These are phyloP conservation scores for Gymnocypris eckloni DNA, from an alignment of 2,797 vertebrate genomes.

Conservation along the genomic window DNA sequence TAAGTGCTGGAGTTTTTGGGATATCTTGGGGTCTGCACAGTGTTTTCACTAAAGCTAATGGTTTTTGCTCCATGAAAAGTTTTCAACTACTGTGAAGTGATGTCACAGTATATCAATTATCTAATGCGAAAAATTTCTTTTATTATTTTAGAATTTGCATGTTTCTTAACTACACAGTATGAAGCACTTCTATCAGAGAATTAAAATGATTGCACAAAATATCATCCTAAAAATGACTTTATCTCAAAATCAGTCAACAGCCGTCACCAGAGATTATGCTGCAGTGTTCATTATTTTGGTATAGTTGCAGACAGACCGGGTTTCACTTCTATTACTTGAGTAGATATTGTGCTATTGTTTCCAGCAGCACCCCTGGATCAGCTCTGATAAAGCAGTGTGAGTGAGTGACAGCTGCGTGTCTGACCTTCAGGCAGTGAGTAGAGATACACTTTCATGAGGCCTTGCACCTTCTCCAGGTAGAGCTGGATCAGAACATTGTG, in stretches of 20 bases:
- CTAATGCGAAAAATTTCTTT: not conserved
- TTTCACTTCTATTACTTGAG: not conserved
- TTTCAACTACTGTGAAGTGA: not conserved
- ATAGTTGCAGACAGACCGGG: not conserved
- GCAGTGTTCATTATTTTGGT: not conserved
- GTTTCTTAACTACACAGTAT: not conserved
- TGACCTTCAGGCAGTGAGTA: constrained; percentile 87
- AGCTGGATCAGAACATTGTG: constrained; percentile 97
- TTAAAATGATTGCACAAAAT: not conserved
- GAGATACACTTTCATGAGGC: constrained; percentile 96
- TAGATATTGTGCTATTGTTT: not conserved
- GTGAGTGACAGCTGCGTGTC: not conserved
- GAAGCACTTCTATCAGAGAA: not conserved
- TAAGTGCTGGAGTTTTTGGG: not conserved
- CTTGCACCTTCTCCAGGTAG: constrained; percentile 94
- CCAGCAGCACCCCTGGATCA: not conserved
- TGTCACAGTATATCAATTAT: not conserved
- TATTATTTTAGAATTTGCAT: not conserved
- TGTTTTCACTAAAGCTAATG: not conserved
- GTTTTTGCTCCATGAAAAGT: not conserved
- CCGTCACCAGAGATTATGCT: not conserved
- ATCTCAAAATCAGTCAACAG: not conserved
- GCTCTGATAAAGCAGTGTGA: not conserved
- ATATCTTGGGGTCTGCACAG: not conserved
- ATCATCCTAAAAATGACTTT: not conserved